These are phyloP conservation scores for Andricus quercusramuli DNA, from an alignment of 2,888 invertebrate genomes.

Conservation along the genomic window DNA sequence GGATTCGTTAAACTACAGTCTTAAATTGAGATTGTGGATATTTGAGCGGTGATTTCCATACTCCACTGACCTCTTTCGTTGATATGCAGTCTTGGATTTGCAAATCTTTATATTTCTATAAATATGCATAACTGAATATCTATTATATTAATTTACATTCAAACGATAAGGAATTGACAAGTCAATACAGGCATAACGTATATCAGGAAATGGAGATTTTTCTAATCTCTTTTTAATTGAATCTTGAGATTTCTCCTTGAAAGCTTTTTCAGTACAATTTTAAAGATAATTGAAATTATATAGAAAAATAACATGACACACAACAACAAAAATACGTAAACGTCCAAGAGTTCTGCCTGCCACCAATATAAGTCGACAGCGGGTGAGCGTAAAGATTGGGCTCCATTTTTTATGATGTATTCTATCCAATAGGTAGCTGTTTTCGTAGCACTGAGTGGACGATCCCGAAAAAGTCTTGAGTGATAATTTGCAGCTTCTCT, in stretches of 20 bases:
- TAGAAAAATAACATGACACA: background rate
- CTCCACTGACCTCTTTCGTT: no score
- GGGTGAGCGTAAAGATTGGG: slow-evolving; percentile 61
- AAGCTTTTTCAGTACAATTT: background rate
- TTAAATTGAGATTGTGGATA: background rate
- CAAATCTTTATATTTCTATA: background rate
- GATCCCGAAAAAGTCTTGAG: slow-evolving; percentile 41
- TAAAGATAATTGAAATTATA: background rate
- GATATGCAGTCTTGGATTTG: background rate
- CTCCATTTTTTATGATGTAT: slow-evolving; percentile 54
- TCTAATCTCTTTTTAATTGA: background rate
- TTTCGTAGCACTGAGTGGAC: slow-evolving; percentile 46
- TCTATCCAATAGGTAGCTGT: slow-evolving; percentile 51
- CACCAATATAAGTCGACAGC: slow-evolving; percentile 66
- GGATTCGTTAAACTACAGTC: background rate
- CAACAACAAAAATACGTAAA: slow-evolving; percentile 58
- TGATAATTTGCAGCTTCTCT: slow-evolving; percentile 51
- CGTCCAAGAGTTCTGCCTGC: slow-evolving; percentile 66
- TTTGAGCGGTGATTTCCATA: background rate
- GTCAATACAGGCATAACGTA: no score
- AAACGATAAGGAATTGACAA: background rate
- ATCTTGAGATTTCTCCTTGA: background rate
- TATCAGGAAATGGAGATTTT: no score
- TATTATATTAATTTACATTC: background rate
- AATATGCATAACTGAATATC: background rate